phyloP scores from a whole-genome alignment of 2,888 invertebrate genomes.

The Chrysotoxum bicinctum region DNA sequence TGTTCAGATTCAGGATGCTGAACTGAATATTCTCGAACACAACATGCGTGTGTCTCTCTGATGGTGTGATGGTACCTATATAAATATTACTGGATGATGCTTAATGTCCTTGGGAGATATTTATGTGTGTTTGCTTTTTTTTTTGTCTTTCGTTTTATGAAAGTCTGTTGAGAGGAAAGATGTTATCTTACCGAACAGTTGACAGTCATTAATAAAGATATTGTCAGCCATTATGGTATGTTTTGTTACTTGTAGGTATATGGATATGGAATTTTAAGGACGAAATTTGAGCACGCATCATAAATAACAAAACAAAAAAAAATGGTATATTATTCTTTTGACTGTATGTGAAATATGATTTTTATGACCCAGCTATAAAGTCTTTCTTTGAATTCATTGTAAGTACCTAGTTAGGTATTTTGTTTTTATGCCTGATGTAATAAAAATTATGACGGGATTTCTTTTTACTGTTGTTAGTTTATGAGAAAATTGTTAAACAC shows the following conservation, averaged over 20 bases:
- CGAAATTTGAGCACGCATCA: conserved; percentile 61
- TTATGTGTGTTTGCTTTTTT: conserved; percentile 27
- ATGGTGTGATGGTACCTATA: background rate
- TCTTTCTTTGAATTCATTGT: background rate
- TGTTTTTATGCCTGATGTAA: background rate
- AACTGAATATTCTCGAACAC: conserved; percentile 17
- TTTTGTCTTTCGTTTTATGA: conserved; percentile 13
- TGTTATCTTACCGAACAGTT: conserved; percentile 57
- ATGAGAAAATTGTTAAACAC: conserved; percentile 6
- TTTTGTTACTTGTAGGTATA: conserved; percentile 31
- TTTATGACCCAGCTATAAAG: conserved; percentile 9
- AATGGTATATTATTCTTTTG: background rate
- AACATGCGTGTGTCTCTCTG: conserved; percentile 39
- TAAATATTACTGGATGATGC: conserved; percentile 7
- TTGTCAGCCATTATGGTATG: conserved; percentile 64
- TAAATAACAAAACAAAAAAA: conserved; percentile 39
- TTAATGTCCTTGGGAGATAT: conserved; percentile 52
- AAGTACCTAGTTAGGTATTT: background rate
- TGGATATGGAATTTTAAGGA: conserved; percentile 39
- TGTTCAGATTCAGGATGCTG: conserved; percentile 24
- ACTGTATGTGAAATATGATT: conserved; percentile 21
- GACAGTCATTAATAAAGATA: conserved; percentile 71
- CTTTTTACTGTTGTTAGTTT: background rate
- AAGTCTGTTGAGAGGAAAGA: conserved; percentile 49
- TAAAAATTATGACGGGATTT: conserved; percentile 11